Base-by-base conservation (phyloP, 64 coral and sea anemone species). In the Actinia tenebrosa region DNA sequence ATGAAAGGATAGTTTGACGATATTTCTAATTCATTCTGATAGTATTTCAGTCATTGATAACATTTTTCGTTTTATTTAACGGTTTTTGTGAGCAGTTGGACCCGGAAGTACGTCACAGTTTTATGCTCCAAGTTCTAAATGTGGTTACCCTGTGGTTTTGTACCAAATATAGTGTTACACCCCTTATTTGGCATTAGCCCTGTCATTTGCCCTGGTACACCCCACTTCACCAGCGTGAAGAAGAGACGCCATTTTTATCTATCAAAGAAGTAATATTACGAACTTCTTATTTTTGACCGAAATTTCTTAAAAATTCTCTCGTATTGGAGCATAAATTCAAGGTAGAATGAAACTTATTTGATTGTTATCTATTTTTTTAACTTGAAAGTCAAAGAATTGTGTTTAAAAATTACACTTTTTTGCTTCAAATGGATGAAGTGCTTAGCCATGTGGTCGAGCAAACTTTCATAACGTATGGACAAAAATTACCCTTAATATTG, bases 201-300 rank as follows among this genome's bases (percentile, higher is more conserved):
- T 89, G 61, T 62, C 45, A 52, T 66, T 23, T 85, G 20, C 10
- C 0, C 4, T 56, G 25, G 62, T 68, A 56, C 87, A 27, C 90
- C 94, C 90, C 90, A 23, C 84, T 66, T 27, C 11, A 59, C 71
- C 5, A 56, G 54, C 64, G 60, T 1, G 55, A 72, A 54, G 75
- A 66, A 14, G 80, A 89, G 72, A 90, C 87, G 90, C 94, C 94
- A 95, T 95, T 86, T 95, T 95, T 64, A 13, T 18, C 10, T 50
- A 37, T 2, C 44, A 23, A 18, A 1, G 14, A 14, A 53, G 18
- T 8, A 81, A 13, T 53, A 75, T 2, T 11, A 7, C 45, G 44
- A 18, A 13, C 3, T 4, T 18, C 53, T 22, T 45, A 5, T 19
- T 20, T 22, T 50, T 47, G 4, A 53, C 53, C 22, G 45, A 16